Conservation (phyloP, 2,888 invertebrate species). For the Eledone cirrhosa region DNA sequence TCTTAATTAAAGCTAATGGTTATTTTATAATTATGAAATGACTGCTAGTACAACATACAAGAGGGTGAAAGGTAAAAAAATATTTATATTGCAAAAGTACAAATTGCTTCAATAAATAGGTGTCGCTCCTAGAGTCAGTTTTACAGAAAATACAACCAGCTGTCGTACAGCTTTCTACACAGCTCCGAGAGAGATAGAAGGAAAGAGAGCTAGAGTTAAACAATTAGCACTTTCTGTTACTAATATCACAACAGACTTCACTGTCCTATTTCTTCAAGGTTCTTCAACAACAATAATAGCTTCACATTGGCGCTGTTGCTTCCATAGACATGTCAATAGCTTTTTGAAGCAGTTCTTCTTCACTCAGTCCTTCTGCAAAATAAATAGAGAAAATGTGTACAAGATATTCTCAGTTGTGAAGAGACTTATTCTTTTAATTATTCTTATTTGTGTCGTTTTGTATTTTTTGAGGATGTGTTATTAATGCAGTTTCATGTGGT, state of each 20-base stretch:
- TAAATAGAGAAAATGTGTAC: not conserved
- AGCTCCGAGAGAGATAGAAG: not conserved
- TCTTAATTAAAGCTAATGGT: too few relatives aligned
- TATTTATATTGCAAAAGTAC: slow-evolving; percentile 25
- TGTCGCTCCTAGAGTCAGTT: not conserved
- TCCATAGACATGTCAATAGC: slow-evolving; percentile 59
- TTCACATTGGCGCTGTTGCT: not conserved
- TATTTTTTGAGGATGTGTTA: too few relatives aligned
- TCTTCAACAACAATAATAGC: not conserved
- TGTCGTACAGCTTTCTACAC: not conserved
- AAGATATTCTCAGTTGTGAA: too few relatives aligned
- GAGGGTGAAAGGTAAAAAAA: slow-evolving; percentile 14
- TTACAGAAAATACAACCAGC: slow-evolving; percentile 21
- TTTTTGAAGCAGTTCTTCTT: slow-evolving; percentile 55
- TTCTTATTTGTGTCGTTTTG: too few relatives aligned
- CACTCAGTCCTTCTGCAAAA: slow-evolving; percentile 44
- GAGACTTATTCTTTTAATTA: too few relatives aligned
- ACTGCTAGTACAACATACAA: too few relatives aligned
- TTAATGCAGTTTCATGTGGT: too few relatives aligned
- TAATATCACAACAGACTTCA: slow-evolving; percentile 21
- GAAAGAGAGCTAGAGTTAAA: not conserved
- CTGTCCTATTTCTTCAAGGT: not conserved
- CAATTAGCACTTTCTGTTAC: slow-evolving; percentile 24
- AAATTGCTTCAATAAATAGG: slow-evolving; percentile 21
- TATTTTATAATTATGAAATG: too few relatives aligned